Percentiles rank a stretch among this genome's conserved stretches.
Evolutionary conservation across 53 echinoderm and acorn worm genomes (phyloP).

Genomic region (Astropecten irregularis): DNA sequence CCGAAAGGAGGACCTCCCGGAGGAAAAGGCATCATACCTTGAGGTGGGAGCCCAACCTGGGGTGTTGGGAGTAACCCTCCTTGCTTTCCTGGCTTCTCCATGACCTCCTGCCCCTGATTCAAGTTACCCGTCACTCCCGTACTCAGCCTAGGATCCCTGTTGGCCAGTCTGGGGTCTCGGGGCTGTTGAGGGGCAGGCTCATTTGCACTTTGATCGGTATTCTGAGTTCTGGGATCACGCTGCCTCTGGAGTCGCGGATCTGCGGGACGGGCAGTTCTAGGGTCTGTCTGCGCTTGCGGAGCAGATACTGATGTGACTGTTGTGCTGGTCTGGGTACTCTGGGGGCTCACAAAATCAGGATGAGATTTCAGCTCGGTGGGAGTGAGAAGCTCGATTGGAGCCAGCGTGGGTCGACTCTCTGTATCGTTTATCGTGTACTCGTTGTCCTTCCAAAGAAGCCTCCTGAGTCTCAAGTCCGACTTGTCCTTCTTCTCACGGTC

Average conservation of each 20-base stretch:
- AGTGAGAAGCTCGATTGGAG: slow-evolving; percentile 88
- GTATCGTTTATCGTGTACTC: slow-evolving; percentile 84
- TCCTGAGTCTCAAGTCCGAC: slow-evolving; percentile 74
- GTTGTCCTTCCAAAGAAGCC: slow-evolving; percentile 81
- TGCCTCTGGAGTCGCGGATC: slow-evolving; percentile 72
- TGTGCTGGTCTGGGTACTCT: neutral
- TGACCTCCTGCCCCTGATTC: slow-evolving; percentile 13
- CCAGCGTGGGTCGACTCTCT: slow-evolving; percentile 76
- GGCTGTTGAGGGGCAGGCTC: neutral
- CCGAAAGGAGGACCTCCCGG: slow-evolving; percentile 65
- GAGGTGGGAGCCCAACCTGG: slow-evolving; percentile 46
- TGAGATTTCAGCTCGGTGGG: slow-evolving; percentile 86
- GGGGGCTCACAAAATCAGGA: slow-evolving; percentile 54
- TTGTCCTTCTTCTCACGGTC: slow-evolving; percentile 78
- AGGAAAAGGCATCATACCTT: slow-evolving; percentile 53
- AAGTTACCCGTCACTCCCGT: slow-evolving; percentile 3
- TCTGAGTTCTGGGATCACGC: slow-evolving; percentile 68
- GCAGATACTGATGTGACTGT: neutral
- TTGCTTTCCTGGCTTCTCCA: slow-evolving; percentile 10
- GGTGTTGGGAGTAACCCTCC: slow-evolving; percentile 63
- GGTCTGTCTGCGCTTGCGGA: neutral
- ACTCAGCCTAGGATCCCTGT: slow-evolving; percentile 46
- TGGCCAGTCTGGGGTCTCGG: slow-evolving; percentile 51
- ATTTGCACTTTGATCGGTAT: no score
- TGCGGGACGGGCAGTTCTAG: slow-evolving; percentile 56